A percentile compares a stretch with the other conserved stretches of the same genome.
phyloP scores from a whole-genome alignment of 1,140 invertebrate genomes.

The Tribolium madens region DNA sequence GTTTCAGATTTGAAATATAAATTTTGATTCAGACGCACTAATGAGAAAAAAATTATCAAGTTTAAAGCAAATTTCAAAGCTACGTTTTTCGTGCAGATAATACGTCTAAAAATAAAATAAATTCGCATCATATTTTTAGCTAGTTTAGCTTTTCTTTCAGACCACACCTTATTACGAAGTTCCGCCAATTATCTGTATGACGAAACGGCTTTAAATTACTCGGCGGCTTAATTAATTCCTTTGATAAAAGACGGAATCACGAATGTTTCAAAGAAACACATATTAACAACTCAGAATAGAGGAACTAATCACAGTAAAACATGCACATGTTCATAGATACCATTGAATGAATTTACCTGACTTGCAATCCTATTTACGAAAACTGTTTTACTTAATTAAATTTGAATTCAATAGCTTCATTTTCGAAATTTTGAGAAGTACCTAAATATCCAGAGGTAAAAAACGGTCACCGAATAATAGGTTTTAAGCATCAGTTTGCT shows the following conservation, averaged over 20 bases:
- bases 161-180: neutral
- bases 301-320: neutral
- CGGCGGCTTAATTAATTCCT: slow-evolving; percentile 9
- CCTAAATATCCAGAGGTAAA: slow-evolving; percentile 14
- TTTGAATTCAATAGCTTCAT: neutral
- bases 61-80: too few species aligned
- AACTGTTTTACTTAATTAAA: neutral
- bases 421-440: slow-evolving; percentile 26
- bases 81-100: too few species aligned
- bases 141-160: neutral
- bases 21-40: too few species aligned
- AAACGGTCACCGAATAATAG: slow-evolving; percentile 20
- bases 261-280: slow-evolving; percentile 20
- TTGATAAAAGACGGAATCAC: too few species aligned
- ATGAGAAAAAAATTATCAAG: too few species aligned
- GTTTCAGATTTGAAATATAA: too few species aligned
- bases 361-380: neutral
- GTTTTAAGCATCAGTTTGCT: slow-evolving; percentile 16
- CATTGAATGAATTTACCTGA: neutral
- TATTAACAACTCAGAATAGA: neutral
- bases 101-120: too few species aligned
- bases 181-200: too few species aligned
- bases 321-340: neutral
- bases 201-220: too few species aligned
- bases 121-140: neutral